Evolutionary conservation across 2,888 invertebrate species (phyloP).

Genomic region (Halocaridina rubra): DNA sequence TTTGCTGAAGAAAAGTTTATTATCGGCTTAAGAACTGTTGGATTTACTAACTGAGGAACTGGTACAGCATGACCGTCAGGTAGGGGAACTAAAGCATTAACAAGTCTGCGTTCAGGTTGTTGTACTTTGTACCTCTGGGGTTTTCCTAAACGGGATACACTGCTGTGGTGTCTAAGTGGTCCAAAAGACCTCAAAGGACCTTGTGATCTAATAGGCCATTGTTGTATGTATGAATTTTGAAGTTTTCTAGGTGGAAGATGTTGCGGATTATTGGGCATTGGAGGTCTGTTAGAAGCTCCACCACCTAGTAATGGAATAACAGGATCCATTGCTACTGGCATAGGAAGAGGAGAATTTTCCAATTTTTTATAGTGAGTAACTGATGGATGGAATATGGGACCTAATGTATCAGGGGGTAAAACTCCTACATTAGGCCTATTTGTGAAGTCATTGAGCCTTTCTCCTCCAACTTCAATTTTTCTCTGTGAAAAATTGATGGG

Average conservation of each 20-base stretch:
- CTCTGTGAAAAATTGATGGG: constrained; percentile 10
- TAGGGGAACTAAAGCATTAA: constrained; percentile 24
- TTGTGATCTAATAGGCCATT: not conserved
- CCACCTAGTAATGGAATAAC: constrained; percentile 33
- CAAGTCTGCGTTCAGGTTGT: constrained; percentile 5
- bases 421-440: not conserved
- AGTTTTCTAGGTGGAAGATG: not conserved
- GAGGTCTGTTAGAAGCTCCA: constrained; percentile 45
- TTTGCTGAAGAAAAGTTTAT: not conserved
- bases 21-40: constrained; percentile 24
- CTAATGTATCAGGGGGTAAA: not conserved
- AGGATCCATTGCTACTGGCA: constrained; percentile 45
- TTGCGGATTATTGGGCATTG: not conserved
- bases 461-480: not conserved
- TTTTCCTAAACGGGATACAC: constrained; percentile 17
- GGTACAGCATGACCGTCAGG: constrained; percentile 39
- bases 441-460: not conserved
- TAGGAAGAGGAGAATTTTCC: constrained; percentile 9
- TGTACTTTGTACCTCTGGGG: not conserved
- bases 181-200: too few species aligned
- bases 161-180: not conserved
- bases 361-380: constrained; percentile 29
- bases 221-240: not conserved
- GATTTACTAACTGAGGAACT: constrained; percentile 30
- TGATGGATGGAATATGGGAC: constrained; percentile 33